phyloP scores from a whole-genome alignment of 2,888 invertebrate genomes.

The Fragum sueziense region DNA sequence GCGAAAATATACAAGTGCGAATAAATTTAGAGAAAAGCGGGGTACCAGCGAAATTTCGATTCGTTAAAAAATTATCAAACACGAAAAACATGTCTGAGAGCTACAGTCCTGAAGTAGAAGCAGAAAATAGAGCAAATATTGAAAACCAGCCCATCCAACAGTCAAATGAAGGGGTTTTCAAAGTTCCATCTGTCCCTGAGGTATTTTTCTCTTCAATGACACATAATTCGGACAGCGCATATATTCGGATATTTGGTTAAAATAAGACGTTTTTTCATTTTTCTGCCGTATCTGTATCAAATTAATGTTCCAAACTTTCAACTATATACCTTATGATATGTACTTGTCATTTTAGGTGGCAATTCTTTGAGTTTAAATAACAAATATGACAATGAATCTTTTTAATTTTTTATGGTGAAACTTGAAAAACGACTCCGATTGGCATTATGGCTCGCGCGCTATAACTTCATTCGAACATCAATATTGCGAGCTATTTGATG shows the following conservation, averaged over 20 bases:
- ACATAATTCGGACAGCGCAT: background rate
- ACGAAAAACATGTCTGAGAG: background rate
- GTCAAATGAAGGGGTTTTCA: constrained; percentile 1
- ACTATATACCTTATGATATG: no score
- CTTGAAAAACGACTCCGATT: no score
- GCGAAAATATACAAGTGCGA: background rate
- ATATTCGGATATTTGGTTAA: background rate
- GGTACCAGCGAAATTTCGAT: background rate
- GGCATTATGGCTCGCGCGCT: no score
- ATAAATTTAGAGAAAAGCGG: background rate
- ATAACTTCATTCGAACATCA: no score
- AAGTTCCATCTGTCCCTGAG: background rate
- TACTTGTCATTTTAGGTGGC: no score
- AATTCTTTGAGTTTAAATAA: no score
- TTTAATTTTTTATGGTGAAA: no score
- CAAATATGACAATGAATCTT: no score
- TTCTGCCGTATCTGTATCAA: no score
- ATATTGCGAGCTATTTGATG: no score
- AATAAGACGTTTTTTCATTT: no score
- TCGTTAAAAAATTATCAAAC: background rate
- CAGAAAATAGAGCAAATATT: constrained; percentile 1
- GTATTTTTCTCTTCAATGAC: background rate
- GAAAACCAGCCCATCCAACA: background rate
- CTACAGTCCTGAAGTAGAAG: background rate
- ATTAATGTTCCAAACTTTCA: no score